Base-by-base conservation (phyloP, 2,797 vertebrate species). In the Scleropages formosus region DNA sequence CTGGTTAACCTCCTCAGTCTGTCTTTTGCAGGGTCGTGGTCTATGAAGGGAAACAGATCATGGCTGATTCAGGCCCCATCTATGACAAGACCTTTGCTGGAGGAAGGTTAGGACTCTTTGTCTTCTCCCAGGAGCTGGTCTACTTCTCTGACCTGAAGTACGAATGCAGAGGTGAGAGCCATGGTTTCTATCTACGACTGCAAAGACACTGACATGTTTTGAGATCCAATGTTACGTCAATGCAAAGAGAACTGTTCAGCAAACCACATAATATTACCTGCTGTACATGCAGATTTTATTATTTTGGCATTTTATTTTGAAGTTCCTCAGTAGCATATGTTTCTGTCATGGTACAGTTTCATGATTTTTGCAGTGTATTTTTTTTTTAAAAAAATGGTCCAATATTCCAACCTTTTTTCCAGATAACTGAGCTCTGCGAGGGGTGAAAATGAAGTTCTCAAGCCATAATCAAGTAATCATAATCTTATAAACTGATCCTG, bases 131-230 rank as follows among this genome's bases (percentile, higher is more conserved):
- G 88, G 97, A 99, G 77, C 95, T 96, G 80, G 94, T 97, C 74
- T 92, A 95, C 80, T 99, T 99, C 91, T 98, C 97, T 46, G 97
- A 99, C 86, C 95, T 99, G 87, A 95, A 93, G 89, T 98, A 98
- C 10, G 95, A 98, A 88, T 98, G 97, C 90, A 92, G 93, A 96
- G 97, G 97, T 98, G 84, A 94, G 92, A 85, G 59, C 31, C 4
- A 9, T 44, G 31, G 15, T 60, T 46, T 18, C 7, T 44, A 44
- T 44, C 16, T 31, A 24, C 24, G 18, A 9, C 31, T 39, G 31
- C 31, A 39, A n/a, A n/a, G 31, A 39, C 31, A 39, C 31, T 39
- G 22, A 31, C 15, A 15, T 65, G 10, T 18, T 65, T 27, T 16
- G 63, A 12, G 27, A 0, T 66, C 49, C 64, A 26, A 59, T 46